These are phyloP conservation scores for Neomonachus schauinslandi DNA, from an alignment of 2,113 vertebrate species.

Conservation along the genomic window DNA sequence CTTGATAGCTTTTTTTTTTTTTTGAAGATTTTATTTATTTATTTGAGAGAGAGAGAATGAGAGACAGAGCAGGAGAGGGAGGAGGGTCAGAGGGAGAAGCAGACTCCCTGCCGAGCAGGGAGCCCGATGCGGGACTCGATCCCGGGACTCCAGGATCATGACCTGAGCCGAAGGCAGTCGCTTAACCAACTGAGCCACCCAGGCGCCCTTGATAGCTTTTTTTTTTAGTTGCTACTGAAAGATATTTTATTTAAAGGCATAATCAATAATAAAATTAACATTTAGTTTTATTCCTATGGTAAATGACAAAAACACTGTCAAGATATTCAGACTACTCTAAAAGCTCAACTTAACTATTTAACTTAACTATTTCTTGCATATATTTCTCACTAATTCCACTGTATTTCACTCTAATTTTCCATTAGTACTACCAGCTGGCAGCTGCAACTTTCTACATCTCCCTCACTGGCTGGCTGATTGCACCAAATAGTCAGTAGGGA, in stretches of 20 bases:
- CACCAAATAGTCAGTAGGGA: background rate
- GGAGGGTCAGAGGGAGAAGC: too few species aligned
- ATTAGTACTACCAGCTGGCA: background rate
- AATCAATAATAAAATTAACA: constrained; percentile 17
- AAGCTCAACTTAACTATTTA: background rate
- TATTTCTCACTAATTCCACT: constrained; percentile 21
- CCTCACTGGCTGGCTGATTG: background rate
- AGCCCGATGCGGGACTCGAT: too few species aligned
- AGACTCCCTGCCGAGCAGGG: too few species aligned
- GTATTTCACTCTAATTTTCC: constrained; percentile 10
- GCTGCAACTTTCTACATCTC: background rate
- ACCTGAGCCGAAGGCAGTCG: too few species aligned
- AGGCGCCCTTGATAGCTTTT: background rate
- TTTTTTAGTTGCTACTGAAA: background rate
- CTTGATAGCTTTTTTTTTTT: background rate
- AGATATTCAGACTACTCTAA: background rate
- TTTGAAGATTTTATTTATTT: too few species aligned
- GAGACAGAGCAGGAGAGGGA: too few species aligned
- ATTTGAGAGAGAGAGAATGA: too few species aligned
- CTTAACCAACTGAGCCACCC: too few species aligned
- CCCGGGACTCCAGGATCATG: too few species aligned
- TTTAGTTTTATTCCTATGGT: background rate
- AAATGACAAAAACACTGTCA: background rate
- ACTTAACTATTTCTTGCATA: background rate
- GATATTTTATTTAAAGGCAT: background rate